Evolutionary conservation across 2,113 vertebrate genomes (phyloP).

Genomic region (Nibea albiflora): DNA sequence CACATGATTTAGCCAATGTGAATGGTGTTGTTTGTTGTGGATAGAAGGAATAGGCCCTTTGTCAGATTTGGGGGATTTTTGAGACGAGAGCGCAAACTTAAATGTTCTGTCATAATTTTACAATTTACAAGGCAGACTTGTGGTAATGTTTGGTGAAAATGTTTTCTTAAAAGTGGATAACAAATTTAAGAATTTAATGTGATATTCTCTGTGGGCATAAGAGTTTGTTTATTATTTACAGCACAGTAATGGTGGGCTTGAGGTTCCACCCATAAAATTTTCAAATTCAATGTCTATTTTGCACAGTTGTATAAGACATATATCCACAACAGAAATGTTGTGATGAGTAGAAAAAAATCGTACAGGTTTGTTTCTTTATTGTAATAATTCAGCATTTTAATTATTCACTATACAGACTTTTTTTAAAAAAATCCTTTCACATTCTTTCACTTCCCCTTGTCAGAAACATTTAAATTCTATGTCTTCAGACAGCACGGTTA

Average conservation of each 20-base stretch:
- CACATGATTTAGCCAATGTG: conserved; percentile 78
- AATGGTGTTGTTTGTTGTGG: conserved; percentile 77
- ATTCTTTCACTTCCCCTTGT: conserved; percentile 64
- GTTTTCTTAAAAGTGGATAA: conserved; percentile 3
- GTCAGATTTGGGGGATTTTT: conserved; percentile 65
- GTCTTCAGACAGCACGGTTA: conserved; percentile 60
- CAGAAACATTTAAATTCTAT: conserved; percentile 66
- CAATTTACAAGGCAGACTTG: conserved; percentile 33
- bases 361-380: conserved; percentile 10
- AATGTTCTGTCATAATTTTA: conserved; percentile 24
- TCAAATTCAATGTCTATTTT: not conserved
- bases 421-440: conserved; percentile 29
- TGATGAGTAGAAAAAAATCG: not conserved
- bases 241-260: not conserved
- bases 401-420: conserved; percentile 27
- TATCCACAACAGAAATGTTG: not conserved
- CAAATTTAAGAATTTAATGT: conserved; percentile 10
- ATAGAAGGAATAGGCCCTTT: conserved; percentile 53
- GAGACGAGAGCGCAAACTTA: conserved; percentile 27
- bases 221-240: not conserved
- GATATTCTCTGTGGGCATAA: conserved; percentile 1
- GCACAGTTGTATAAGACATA: not conserved
- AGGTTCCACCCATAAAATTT: not conserved
- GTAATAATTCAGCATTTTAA: conserved; percentile 37
- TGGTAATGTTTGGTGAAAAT: conserved; percentile 2